Conservation (phyloP, 2,797 vertebrate genomes). For the Valencia hispanica region DNA sequence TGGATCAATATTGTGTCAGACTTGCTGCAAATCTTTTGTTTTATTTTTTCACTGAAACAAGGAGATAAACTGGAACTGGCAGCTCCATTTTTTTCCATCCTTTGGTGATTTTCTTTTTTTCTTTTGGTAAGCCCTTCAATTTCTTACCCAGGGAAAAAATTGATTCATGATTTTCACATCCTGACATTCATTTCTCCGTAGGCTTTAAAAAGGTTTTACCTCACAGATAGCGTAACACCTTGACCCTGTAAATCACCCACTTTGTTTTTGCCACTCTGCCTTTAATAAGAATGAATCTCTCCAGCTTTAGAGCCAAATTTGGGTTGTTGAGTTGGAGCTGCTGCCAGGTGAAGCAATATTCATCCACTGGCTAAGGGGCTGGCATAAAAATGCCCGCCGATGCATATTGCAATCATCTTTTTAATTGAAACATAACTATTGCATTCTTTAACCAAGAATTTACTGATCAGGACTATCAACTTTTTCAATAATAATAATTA, state of each 20-base stretch:
- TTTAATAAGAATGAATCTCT: slow-evolving; percentile 71
- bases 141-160: slow-evolving; percentile 51
- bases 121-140: slow-evolving; percentile 66
- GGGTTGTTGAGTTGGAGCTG: slow-evolving; percentile 36
- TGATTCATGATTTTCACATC: slow-evolving; percentile 62
- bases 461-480: neutral
- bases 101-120: neutral
- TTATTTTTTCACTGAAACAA: slow-evolving; percentile 27
- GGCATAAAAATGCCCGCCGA: slow-evolving; percentile 13
- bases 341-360: slow-evolving; percentile 7
- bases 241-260: slow-evolving; percentile 58
- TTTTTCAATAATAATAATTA: neutral
- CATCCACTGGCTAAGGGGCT: neutral
- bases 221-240: slow-evolving; percentile 22
- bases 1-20: slow-evolving; percentile 72
- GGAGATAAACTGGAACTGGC: slow-evolving; percentile 55
- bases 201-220: slow-evolving; percentile 62
- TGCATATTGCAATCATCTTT: neutral
- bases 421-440: slow-evolving; percentile 1
- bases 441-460: neutral
- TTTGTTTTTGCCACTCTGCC: slow-evolving; percentile 54
- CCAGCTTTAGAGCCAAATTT: slow-evolving; percentile 41
- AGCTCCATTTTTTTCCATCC: slow-evolving; percentile 16
- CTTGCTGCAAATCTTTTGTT: slow-evolving; percentile 51
- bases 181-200: slow-evolving; percentile 47